Base-by-base conservation (phyloP, 2,888 invertebrate genomes). In the Emesis castigata region DNA sequence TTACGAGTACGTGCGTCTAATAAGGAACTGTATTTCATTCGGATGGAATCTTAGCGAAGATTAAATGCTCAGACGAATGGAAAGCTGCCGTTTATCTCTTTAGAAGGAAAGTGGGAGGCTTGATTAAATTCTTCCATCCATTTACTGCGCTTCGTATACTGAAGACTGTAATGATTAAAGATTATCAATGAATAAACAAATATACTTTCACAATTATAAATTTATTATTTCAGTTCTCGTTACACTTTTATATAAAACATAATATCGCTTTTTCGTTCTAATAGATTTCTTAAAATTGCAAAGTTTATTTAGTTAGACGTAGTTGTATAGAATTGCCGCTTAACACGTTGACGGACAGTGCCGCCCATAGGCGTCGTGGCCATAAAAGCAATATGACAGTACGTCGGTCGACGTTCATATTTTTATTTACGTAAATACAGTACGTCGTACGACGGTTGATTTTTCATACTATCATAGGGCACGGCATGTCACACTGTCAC, bases 401-500 rank as follows among this genome's bases (percentile, higher is more conserved):
- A 48, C 48, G 48, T 6, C 48, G n/a, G 16, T 16, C n/a, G 48
- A 48, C 14, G 48, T 48, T 48, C 48, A 48, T 5, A n/a, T n/a
- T 48, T 48, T 4, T n/a, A 16, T 16, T 48, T 48, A 16, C 16
- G 16, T 48, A 48, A 48, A 14, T n/a, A n/a, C 48, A 16, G 48
- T 48, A 48, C 48, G 48, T 14, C 48, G 61, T 6, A 61, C 18
- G 61, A 61, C 62, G 62, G 20, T 1, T 31, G 22, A 22, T 62
- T 62, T 29, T 29, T 22, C 22, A 62, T 20, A 29, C 22, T 22
- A 22, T 29, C 62, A 62, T 29, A 62, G 26, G 26, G 11, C 20
- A 29, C 9, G 20, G 22, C 61, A 61, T 61, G 20, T 61, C 22
- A 22, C n/a, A 62, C 62, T 62, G 62, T 62, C 62, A 62, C 62